Conservation (phyloP, 2,797 vertebrate species). For the Onychomys leucogaster region DNA sequence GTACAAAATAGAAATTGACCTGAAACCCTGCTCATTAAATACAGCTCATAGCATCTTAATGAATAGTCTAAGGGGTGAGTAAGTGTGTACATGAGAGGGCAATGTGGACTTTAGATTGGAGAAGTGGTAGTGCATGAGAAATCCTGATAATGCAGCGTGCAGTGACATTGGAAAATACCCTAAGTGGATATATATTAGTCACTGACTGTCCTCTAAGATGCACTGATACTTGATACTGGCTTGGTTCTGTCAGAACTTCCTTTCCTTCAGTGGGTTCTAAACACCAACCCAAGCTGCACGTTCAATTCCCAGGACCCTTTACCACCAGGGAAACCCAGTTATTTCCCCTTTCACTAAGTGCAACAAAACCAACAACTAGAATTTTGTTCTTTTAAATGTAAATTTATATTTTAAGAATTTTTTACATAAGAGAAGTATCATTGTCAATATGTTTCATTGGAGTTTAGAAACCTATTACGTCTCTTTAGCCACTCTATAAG, state of each 20-base stretch:
- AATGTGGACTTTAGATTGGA: background rate
- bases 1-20: background rate
- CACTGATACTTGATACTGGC: background rate
- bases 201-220: background rate
- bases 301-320: background rate
- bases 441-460: slow-evolving; percentile 22
- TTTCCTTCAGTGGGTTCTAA: background rate
- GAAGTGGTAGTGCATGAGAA: background rate
- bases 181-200: background rate
- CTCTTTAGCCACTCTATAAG: slow-evolving; percentile 60
- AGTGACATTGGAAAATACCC: background rate
- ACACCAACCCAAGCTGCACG: background rate
- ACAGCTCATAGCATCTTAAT: background rate
- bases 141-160: background rate
- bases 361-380: background rate
- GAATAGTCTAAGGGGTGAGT: background rate
- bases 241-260: background rate
- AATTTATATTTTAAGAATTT: background rate
- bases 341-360: background rate
- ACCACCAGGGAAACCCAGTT: background rate
- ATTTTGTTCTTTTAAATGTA: background rate
- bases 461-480: background rate
- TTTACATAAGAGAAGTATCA: background rate
- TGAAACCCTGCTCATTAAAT: background rate
- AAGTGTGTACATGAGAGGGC: background rate